Percentiles rank a stretch among this genome's conserved stretches.
These are phyloP conservation scores for Eremobia ochroleuca DNA, from an alignment of 2,888 invertebrate genomes.

Conservation along the genomic window DNA sequence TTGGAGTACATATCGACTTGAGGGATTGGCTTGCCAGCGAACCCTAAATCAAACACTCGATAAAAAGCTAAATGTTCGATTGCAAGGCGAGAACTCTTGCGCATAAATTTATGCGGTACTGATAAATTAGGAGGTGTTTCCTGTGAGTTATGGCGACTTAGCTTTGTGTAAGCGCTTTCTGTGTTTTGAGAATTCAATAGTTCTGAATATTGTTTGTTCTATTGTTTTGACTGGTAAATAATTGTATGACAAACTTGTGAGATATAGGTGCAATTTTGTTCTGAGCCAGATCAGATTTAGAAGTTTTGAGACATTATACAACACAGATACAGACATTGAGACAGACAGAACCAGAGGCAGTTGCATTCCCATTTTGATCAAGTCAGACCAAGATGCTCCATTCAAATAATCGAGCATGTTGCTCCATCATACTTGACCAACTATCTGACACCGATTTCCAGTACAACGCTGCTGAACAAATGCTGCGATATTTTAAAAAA, in stretches of 20 bases:
- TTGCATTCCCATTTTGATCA: too few species aligned
- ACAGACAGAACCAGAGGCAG: too few species aligned
- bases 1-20: constrained; percentile 86
- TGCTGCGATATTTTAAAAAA: too few species aligned
- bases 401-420: too few species aligned
- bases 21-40: constrained; percentile 84
- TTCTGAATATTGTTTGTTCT: constrained; percentile 18
- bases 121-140: constrained; percentile 87
- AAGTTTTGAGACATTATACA: too few species aligned
- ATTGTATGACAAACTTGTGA: constrained; percentile 11
- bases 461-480: too few species aligned
- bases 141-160: constrained; percentile 81
- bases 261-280: background rate
- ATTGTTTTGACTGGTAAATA: constrained; percentile 6
- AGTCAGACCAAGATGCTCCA: too few species aligned
- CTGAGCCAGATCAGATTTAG: too few species aligned
- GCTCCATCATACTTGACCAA: too few species aligned
- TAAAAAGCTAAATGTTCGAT: constrained; percentile 91
- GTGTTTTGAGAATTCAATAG: constrained; percentile 44
- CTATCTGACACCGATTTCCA: too few species aligned
- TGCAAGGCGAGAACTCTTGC: constrained; percentile 83
- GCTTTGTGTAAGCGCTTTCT: constrained; percentile 49
- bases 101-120: constrained; percentile 88
- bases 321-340: too few species aligned
- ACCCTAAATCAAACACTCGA: constrained; percentile 89